Evolutionary conservation across 1,140 invertebrate genomes (phyloP), one percentile per base, ranked within the genome.

Genomic region (Battus philenor): DNA sequence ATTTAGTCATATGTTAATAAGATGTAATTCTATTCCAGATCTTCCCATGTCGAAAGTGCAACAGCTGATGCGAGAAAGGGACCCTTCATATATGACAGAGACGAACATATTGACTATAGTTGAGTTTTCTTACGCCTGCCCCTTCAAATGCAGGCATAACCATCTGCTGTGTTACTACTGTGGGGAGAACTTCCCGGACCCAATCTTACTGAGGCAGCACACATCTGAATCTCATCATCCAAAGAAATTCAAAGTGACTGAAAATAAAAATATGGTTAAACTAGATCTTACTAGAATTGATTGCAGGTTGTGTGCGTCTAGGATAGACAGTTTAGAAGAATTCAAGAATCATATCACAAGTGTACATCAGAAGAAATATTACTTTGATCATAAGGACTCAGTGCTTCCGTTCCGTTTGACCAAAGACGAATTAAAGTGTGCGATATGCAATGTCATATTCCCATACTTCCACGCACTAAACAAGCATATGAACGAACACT

Each of bases 401-500:
- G 54, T 84, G 3, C 32, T 84, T 11, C 80, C 77, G 8, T 84
- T 84, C 32, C 47, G 46, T 4, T 52, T 84, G 50, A 61, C 56
- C 0, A 62, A 69, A 16, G 60, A 70, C 2, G 59, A 75, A 9
- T 31, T 66, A 0, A 70, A 68, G 17, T 84, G 80, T 26, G 73
- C 70, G 0, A 8, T 82, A 3, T 84, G 80, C 45, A 59, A 68
- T 3, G 33, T 51, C 0, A 7, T 45, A 4, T 82, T 80, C 18
- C 68, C 76, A 0, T 82, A 79, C 27, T 82, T 84, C 26, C 80
- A 84, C 26, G 78, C 78, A 2, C 38, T 82, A 12, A 84, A 84
- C 38, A 72, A 73, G 6, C 80, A 84, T 39, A 84, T 84, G 80
- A 84, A 84, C 22, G 70, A 65, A 7, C 81, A 85, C 54, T 84